A percentile compares a stretch with the other conserved stretches of the same genome.
phyloP scores from a whole-genome alignment of 1,140 invertebrate genomes.

The Caenorhabditis elegans region DNA sequence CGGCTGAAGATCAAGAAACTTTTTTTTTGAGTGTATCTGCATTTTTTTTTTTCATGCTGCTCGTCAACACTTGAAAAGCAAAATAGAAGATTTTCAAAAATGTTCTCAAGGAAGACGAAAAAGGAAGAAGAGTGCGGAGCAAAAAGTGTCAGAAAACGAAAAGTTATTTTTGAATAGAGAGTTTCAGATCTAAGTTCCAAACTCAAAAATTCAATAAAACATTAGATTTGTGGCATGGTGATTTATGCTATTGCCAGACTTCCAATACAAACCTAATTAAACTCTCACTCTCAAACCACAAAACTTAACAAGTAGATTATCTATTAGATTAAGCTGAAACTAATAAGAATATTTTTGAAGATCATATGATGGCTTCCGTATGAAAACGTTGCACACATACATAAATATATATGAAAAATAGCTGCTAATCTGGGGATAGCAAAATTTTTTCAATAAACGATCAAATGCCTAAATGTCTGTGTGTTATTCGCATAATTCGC shows the following conservation, averaged over 20 bases:
- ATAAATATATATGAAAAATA: not conserved
- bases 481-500: too few species aligned
- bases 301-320: not conserved
- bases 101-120: not conserved
- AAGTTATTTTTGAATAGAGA: not conserved
- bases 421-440: not conserved
- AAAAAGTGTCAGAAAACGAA: constrained; percentile 6
- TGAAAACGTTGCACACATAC: not conserved
- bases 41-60: constrained; percentile 14
- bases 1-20: constrained; percentile 32
- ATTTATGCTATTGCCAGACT: not conserved
- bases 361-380: not conserved
- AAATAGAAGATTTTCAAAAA: not conserved
- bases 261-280: not conserved
- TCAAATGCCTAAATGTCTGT: too few species aligned
- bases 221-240: too few species aligned
- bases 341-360: not conserved
- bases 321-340: too few species aligned
- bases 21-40: not conserved
- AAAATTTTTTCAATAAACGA: not conserved
- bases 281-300: not conserved
- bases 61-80: constrained; percentile 23
- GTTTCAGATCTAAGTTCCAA: too few species aligned
- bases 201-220: not conserved
- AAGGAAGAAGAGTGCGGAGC: not conserved